These are phyloP conservation scores for Strigamia crassipes DNA, from an alignment of 2,888 invertebrate species.

Conservation along the genomic window DNA sequence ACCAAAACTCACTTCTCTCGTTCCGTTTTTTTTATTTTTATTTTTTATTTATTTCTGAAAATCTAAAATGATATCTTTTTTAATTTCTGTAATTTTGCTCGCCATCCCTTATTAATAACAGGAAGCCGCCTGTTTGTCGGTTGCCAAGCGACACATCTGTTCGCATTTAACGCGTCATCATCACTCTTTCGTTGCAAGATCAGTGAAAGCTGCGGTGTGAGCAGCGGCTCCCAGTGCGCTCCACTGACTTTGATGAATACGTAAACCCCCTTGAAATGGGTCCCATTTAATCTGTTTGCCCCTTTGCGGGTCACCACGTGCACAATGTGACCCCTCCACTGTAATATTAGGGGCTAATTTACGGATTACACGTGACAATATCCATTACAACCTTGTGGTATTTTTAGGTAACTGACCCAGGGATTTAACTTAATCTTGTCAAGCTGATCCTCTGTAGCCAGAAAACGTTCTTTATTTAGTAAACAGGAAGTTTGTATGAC, in stretches of 20 bases:
- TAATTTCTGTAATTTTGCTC: background rate
- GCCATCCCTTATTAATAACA: background rate
- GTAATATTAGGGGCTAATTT: background rate
- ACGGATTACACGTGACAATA: background rate
- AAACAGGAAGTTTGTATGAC: background rate
- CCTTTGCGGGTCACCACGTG: conserved; percentile 8
- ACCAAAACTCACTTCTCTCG: too few relatives aligned
- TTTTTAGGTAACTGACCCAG: conserved; percentile 6
- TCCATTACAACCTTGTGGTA: background rate
- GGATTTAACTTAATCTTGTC: conserved; percentile 14
- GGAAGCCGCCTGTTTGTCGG: background rate
- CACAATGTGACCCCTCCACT: background rate
- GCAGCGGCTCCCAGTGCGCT: background rate
- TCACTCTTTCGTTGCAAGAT: background rate
- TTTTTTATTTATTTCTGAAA: background rate
- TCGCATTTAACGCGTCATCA: conserved; percentile 17
- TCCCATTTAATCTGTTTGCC: conserved; percentile 14
- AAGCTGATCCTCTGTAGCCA: background rate
- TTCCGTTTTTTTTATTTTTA: too few relatives aligned
- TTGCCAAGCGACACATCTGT: conserved; percentile 24
- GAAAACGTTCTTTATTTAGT: background rate
- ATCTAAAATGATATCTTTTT: background rate
- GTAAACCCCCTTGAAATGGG: conserved; percentile 3
- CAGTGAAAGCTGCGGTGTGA: background rate
- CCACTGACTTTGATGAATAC: conserved; percentile 24